Evolutionary conservation across 2,113 vertebrate genomes (phyloP).

Genomic region (Pedionomus torquatus): DNA sequence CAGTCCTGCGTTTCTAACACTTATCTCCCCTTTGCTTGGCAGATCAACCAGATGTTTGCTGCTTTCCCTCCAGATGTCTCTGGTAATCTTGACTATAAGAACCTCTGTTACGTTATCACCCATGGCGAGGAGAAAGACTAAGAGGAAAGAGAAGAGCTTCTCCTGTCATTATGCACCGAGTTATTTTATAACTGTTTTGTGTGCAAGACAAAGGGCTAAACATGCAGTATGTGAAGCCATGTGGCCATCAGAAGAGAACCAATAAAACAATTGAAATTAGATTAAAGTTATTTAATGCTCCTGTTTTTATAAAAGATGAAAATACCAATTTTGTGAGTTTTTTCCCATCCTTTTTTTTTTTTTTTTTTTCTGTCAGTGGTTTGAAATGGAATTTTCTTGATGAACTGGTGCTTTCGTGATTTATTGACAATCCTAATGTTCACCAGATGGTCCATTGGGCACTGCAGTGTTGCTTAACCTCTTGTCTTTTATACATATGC

Average conservation of each 20-base stretch:
- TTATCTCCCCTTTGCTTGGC: conserved; percentile 17
- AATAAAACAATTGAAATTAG: conserved; percentile 63
- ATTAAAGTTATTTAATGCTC: conserved; percentile 50
- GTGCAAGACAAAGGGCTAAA: conserved; percentile 1
- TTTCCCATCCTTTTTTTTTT: conserved; percentile 13
- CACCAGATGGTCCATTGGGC: conserved; percentile 66
- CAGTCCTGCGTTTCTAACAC: not conserved
- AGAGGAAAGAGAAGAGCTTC: conserved; percentile 16
- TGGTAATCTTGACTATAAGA: conserved; percentile 90
- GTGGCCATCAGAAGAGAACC: conserved; percentile 22
- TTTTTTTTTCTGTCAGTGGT: conserved; percentile 16
- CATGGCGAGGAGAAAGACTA: conserved; percentile 90
- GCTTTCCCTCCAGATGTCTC: conserved; percentile 89
- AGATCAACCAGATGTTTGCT: conserved; percentile 89
- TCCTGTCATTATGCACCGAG: not conserved
- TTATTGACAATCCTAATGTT: conserved; percentile 71
- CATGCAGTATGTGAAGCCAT: not conserved
- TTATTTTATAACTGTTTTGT: not conserved
- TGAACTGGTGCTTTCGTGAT: conserved; percentile 64
- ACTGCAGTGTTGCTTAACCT: conserved; percentile 37
- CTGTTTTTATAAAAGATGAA: conserved; percentile 31
- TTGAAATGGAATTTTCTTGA: conserved; percentile 69
- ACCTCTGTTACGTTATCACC: conserved; percentile 90
- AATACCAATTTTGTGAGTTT: conserved; percentile 47
- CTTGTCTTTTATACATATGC: conserved; percentile 36